Evolutionary conservation across 2,888 invertebrate genomes (phyloP).

Genomic region (Napeogenes sylphis): DNA sequence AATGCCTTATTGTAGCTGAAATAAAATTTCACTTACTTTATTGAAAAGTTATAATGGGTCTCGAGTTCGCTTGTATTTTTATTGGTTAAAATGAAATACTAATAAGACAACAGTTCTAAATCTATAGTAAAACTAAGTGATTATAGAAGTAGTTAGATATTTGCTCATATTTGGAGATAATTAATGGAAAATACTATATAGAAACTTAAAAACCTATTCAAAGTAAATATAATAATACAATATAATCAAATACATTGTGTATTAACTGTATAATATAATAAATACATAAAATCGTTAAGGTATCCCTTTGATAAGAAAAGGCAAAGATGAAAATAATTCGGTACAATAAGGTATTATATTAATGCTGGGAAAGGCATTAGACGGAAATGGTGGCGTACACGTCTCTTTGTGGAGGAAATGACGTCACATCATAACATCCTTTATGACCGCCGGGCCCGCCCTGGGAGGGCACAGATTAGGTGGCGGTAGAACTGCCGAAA

Average conservation of each 20-base stretch:
- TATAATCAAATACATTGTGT: too few species aligned
- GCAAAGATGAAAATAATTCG: constrained; percentile 46
- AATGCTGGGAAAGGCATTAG: constrained; percentile 57
- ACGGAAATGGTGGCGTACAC: constrained; percentile 66
- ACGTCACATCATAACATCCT: constrained; percentile 75
- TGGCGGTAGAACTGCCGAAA: too few species aligned
- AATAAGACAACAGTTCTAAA: too few species aligned
- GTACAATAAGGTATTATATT: constrained; percentile 40
- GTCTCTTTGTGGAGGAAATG: constrained; percentile 71
- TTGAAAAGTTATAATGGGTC: constrained; percentile 23
- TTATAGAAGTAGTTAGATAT: too few species aligned
- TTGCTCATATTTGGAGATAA: too few species aligned
- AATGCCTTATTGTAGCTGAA: constrained; percentile 29
- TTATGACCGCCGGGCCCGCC: constrained; percentile 69
- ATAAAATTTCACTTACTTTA: constrained; percentile 29
- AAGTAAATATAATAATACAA: too few species aligned
- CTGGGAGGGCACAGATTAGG: constrained; percentile 40
- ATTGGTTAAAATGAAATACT: neutral
- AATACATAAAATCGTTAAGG: constrained; percentile 15
- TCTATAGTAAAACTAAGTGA: too few species aligned
- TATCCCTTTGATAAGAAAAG: constrained; percentile 20
- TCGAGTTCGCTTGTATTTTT: neutral
- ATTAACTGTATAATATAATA: neutral
- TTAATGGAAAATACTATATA: too few species aligned
- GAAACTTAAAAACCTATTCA: too few species aligned